Conservation (phyloP, 2,797 vertebrate species). For the Oryzias dopingdopingensis region DNA sequence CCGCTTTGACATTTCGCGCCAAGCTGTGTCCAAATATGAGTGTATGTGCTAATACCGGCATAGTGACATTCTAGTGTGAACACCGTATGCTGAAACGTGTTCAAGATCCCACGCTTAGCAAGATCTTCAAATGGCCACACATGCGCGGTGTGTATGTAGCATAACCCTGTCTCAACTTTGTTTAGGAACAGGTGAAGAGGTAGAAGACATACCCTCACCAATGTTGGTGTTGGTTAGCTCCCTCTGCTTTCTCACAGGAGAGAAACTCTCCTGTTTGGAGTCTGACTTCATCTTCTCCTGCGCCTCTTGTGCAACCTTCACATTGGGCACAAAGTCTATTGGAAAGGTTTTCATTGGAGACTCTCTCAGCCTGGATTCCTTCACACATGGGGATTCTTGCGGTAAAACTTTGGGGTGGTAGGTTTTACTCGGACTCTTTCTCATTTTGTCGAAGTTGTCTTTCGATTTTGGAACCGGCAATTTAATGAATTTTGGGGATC, state of each 20-base stretch:
- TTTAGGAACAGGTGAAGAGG: constrained; percentile 6
- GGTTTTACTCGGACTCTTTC: constrained; percentile 60
- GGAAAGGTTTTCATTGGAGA: constrained; percentile 67
- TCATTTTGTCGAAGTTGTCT: constrained; percentile 48
- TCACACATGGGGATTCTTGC: constrained; percentile 51
- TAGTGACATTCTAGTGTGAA: too few species aligned
- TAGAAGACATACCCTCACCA: constrained; percentile 18
- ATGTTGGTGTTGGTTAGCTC: constrained; percentile 14
- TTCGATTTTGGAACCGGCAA: constrained; percentile 32
- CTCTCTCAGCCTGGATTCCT: constrained; percentile 40
- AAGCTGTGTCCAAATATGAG: too few species aligned
- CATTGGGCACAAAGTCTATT: constrained; percentile 42
- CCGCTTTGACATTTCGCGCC: too few species aligned
- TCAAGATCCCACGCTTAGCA: too few species aligned
- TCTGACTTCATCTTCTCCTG: constrained; percentile 41
- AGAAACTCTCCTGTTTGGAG: constrained; percentile 46
- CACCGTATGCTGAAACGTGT: too few species aligned
- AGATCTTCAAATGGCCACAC: too few species aligned
- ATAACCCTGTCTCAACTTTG: neutral
- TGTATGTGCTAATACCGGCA: too few species aligned
- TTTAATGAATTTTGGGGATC: constrained; percentile 31
- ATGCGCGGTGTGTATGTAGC: too few species aligned
- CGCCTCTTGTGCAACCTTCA: constrained; percentile 44
- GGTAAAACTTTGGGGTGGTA: constrained; percentile 64
- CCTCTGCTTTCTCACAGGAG: constrained; percentile 2